Conservation (phyloP, 1,140 invertebrate genomes). For the Drosophila carrolli region DNA sequence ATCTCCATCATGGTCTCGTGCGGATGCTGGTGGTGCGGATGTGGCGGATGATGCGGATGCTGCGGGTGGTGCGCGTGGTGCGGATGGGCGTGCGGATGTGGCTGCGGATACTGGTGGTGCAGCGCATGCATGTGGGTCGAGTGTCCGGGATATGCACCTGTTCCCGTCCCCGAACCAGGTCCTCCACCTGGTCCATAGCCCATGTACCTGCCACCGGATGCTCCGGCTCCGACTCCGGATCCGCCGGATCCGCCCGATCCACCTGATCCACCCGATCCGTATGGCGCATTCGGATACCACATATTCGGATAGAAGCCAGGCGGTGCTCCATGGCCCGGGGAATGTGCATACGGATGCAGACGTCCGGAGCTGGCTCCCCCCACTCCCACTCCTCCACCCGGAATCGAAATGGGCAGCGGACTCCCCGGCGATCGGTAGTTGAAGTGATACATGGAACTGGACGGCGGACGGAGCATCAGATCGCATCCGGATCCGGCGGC, state of each 20-base stretch:
- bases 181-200: conserved; percentile 17
- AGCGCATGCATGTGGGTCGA: conserved; percentile 32
- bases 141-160: conserved; percentile 3
- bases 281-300: conserved; percentile 80
- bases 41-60: conserved; percentile 40
- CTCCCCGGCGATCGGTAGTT: conserved; percentile 58
- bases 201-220: conserved; percentile 18
- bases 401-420: conserved; percentile 10
- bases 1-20: conserved; percentile 83
- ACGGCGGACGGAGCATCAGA: conserved; percentile 67
- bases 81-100: conserved; percentile 34
- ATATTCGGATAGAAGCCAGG: conserved; percentile 71
- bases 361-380: conserved; percentile 7
- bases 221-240: conserved; percentile 4
- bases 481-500: conserved; percentile 48
- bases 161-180: background rate
- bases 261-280: conserved; percentile 31
- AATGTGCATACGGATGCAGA: conserved; percentile 60
- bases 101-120: conserved; percentile 38
- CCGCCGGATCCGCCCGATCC: conserved; percentile 5
- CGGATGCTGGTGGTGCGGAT: conserved; percentile 57
- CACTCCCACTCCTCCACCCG: background rate
- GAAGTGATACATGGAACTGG: conserved; percentile 57
- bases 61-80: conserved; percentile 40
- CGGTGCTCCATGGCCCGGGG: conserved; percentile 41